Evolutionary conservation across 2,113 vertebrate genomes (phyloP).

Genomic region (Callorhinus ursinus): DNA sequence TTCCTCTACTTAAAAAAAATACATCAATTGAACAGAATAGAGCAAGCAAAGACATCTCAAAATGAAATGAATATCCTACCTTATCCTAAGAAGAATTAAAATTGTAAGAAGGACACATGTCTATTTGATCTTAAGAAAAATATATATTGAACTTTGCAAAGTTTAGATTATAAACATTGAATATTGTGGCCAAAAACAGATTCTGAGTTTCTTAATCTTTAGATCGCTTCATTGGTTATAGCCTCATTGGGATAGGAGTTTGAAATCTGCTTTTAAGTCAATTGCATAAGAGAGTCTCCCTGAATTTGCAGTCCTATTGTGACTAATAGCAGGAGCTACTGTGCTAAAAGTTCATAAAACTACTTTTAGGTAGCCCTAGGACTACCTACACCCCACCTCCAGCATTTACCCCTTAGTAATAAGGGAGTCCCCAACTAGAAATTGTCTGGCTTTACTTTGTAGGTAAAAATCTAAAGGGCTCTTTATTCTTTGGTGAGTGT

Average conservation of each 20-base stretch:
- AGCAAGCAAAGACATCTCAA: not conserved
- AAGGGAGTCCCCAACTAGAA: not conserved
- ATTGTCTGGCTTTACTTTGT: not conserved
- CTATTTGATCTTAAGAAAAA: not conserved
- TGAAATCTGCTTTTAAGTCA: not conserved
- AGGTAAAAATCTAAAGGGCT: not conserved
- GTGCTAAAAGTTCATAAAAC: not conserved
- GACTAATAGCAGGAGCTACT: too few relatives aligned
- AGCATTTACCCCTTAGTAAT: not conserved
- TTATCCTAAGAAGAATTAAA: not conserved
- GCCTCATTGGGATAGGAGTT: not conserved
- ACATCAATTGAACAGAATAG: not conserved
- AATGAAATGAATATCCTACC: not conserved
- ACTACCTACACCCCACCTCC: accelerated
- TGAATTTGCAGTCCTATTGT: too few relatives aligned
- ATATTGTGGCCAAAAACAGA: not conserved
- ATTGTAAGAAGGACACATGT: accelerated
- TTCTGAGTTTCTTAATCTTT: not conserved
- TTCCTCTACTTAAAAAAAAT: not conserved
- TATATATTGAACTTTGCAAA: not conserved
- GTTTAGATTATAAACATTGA: not conserved
- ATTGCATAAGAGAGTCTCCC: not conserved
- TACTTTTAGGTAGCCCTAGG: not conserved
- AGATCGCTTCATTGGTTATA: not conserved
- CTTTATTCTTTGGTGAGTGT: not conserved